Base-by-base conservation (phyloP, 2,113 vertebrate species). In the Xyrauchen texanus region DNA sequence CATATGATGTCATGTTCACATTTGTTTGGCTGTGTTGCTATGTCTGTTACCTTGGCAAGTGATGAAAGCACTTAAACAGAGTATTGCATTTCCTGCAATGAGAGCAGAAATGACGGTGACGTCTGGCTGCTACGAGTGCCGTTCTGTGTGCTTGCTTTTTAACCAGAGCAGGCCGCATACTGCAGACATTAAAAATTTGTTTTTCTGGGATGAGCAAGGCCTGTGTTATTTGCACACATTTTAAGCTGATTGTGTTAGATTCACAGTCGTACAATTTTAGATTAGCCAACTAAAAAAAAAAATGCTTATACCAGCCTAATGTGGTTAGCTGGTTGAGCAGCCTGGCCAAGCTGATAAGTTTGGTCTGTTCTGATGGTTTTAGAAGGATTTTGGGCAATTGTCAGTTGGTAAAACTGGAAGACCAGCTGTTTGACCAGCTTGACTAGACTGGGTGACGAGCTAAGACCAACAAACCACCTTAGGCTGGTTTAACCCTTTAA, bases 11-110 rank as follows among this genome's bases (percentile, higher is more conserved):
- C 78, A 81, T 70, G 51, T 42, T 55, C 61, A 13, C 68, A 61
- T 83, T 83, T 79, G 84, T 83, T 81, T 83, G 81, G 66, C 62
- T 73, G 45, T 47, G 79, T 83, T 85, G 81, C 84, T 83, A 72
- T 83, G 84, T 81, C 81, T 71, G 78, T 79, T 68, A 67, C 84
- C 55, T 52, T 60, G 62, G 75, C 62, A 45, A 55, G n/a, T 46
- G 84, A 85, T 83, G 81, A 85, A 83, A 85, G 81, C 34, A 45
- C 55, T 60, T 78, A 51, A 79, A 68, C 69, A 47, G 55, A 63
- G 67, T 80, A 81, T 85, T 58, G 76, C 47, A 60, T 85, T 85
- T 81, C 84, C 42, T 78, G 78, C 83, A 76, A 78, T 79, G 55
- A 75, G 81, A 83, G 60, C 60, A 80, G 78, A 80, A 83, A 71